Evolutionary conservation across 2,888 invertebrate genomes (phyloP).

Genomic region (Ctenicera cuprea): DNA sequence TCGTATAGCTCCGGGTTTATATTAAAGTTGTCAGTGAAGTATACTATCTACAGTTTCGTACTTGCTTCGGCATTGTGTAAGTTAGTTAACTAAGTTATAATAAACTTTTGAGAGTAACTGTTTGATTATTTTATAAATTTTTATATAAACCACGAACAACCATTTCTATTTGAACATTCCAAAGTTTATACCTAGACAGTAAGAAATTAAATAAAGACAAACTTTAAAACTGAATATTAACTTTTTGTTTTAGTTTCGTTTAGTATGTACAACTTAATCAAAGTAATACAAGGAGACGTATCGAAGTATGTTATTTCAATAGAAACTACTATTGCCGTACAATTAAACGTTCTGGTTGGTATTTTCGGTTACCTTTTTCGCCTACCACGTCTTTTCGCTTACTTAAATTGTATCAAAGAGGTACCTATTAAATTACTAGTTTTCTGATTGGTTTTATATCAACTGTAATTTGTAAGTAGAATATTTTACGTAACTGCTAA

Average conservation of each 20-base stretch:
- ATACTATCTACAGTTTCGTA: not conserved
- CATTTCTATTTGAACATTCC: no score
- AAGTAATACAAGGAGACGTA: not conserved
- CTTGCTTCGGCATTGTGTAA: not conserved
- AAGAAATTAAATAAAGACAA: no score
- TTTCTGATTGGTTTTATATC: not conserved
- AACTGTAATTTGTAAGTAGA: no score
- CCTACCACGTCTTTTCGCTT: not conserved
- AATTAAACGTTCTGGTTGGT: not conserved
- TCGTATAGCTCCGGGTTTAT: no score
- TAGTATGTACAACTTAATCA: not conserved
- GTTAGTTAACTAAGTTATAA: no score
- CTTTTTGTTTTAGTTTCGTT: not conserved
- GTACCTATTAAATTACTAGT: not conserved
- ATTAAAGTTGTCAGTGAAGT: not conserved
- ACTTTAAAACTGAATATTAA: no score
- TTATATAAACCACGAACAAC: no score
- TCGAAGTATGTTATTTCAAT: not conserved
- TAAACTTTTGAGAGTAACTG: no score
- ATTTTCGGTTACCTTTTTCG: not conserved
- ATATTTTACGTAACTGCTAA: no score
- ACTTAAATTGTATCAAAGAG: not conserved
- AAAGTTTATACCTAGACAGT: no score
- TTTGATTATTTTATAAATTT: no score
- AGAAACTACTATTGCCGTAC: not conserved